Conservation (phyloP, 2,888 invertebrate genomes). For the Mactromeris polynyma region DNA sequence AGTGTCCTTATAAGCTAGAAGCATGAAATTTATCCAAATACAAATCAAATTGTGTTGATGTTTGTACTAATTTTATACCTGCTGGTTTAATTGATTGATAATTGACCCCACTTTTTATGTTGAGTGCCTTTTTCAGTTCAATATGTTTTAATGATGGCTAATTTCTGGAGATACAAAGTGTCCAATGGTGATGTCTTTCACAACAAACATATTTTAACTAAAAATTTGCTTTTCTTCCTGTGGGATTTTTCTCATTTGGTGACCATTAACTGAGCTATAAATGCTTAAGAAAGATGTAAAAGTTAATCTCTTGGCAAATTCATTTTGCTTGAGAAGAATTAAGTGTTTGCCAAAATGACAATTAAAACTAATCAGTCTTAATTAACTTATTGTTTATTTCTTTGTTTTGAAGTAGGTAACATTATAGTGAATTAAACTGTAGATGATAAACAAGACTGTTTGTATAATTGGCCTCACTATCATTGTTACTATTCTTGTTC, state of each 20-base stretch:
- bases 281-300: neutral
- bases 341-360: neutral
- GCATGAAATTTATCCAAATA: neutral
- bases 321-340: neutral
- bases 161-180: neutral
- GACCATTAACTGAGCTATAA: neutral
- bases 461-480: neutral
- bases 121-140: conserved; percentile 7
- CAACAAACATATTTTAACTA: neutral
- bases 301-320: neutral
- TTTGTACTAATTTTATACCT: conserved; percentile 1
- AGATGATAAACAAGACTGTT: neutral
- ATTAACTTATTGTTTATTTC: neutral
- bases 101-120: neutral
- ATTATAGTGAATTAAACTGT: neutral
- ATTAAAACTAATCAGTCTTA: neutral
- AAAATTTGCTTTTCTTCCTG: neutral
- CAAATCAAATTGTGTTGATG: neutral
- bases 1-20: neutral
- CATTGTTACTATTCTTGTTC: neutral
- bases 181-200: neutral
- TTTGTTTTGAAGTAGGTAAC: neutral
- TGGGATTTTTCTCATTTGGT: neutral
- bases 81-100: neutral
- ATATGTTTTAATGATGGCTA: neutral